phyloP scores from a whole-genome alignment of 2,888 invertebrate genomes.

The Dasypogon diadema region DNA sequence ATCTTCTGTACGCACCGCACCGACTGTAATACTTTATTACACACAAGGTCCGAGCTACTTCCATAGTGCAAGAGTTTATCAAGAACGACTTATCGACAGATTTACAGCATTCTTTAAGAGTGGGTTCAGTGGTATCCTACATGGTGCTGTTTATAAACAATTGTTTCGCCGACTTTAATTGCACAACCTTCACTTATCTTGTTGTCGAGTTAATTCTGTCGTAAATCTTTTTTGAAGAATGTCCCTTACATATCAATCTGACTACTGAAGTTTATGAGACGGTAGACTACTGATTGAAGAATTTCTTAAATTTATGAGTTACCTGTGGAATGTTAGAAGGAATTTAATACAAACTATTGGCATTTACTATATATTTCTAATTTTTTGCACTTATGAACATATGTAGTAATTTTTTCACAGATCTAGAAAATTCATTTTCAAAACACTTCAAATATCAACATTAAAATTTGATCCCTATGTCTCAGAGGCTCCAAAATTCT shows the following conservation, averaged over 20 bases:
- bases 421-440: no score
- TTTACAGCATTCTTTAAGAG: slow-evolving; percentile 30
- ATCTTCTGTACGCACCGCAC: slow-evolving; percentile 2
- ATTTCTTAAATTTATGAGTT: no score
- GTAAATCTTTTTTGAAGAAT: slow-evolving; percentile 22
- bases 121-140: slow-evolving; percentile 5
- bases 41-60: slow-evolving; percentile 41
- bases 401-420: no score
- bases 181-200: slow-evolving; percentile 18
- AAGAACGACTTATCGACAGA: slow-evolving; percentile 45
- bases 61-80: slow-evolving; percentile 19
- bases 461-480: no score
- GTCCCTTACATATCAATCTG: slow-evolving; percentile 1
- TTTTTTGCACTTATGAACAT: no score
- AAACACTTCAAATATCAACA: no score
- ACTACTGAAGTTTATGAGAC: slow-evolving; percentile 28
- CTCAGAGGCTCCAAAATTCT: no score
- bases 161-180: slow-evolving; percentile 36
- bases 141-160: slow-evolving; percentile 18
- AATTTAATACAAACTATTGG: no score
- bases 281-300: neutral
- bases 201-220: slow-evolving; percentile 11
- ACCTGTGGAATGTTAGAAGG: no score
- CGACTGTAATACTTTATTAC: slow-evolving; percentile 37
- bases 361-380: no score